phyloP scores from a whole-genome alignment of 2,113 vertebrate genomes.

The Candoia aspera region DNA sequence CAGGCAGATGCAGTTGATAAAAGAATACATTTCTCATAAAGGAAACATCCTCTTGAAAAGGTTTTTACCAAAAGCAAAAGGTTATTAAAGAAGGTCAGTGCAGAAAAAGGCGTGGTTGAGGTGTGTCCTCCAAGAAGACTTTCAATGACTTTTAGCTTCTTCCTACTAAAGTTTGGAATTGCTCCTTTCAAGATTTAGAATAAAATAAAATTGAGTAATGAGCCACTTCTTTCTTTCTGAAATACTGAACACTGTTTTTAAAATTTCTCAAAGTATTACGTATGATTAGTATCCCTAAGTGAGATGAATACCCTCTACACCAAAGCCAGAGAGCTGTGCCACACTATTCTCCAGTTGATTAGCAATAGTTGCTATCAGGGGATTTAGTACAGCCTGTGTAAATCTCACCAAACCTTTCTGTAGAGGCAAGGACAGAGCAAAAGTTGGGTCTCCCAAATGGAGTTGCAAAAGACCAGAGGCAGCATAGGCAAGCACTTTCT shows the following conservation, averaged over 20 bases:
- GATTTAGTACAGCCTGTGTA: neutral
- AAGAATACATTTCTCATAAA: neutral
- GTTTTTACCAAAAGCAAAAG: neutral
- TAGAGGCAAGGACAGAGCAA: neutral
- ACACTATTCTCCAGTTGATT: neutral
- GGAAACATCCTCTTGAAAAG: neutral
- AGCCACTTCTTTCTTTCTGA: neutral
- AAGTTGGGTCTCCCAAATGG: neutral
- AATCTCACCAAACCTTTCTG: neutral
- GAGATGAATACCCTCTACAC: neutral
- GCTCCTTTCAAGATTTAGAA: slow-evolving; percentile 29
- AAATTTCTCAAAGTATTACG: neutral
- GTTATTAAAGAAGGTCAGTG: neutral
- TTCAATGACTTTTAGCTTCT: neutral
- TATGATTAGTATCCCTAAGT: neutral
- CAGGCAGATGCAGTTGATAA: neutral
- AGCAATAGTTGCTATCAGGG: neutral
- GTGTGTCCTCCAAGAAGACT: neutral
- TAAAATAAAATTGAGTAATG: slow-evolving; percentile 44
- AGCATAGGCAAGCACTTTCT: neutral
- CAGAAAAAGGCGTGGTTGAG: neutral
- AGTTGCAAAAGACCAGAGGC: neutral
- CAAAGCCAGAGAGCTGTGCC: neutral
- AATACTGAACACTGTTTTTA: neutral
- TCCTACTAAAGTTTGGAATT: slow-evolving; percentile 68